These are phyloP conservation scores for Poecilus cupreus DNA, from an alignment of 2,888 invertebrate species.

Conservation along the genomic window DNA sequence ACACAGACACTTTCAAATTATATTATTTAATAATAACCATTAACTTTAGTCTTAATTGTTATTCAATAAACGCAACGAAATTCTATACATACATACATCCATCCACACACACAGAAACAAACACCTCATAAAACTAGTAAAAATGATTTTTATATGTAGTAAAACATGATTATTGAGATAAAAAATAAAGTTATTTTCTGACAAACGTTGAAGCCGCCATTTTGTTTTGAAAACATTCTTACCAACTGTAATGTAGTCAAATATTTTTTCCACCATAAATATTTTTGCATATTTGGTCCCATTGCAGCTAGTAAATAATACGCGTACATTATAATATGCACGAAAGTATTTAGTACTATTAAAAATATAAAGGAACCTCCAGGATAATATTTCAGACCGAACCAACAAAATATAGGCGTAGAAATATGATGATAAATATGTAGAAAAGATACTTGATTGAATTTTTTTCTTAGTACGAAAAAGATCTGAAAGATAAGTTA, in stretches of 20 bases:
- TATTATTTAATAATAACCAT: too few relatives aligned
- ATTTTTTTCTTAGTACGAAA: constrained; percentile 96
- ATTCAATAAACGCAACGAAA: too few relatives aligned
- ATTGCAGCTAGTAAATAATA: constrained; percentile 87
- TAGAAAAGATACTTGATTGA: constrained; percentile 92
- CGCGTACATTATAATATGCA: constrained; percentile 79
- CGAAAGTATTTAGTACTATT: constrained; percentile 94
- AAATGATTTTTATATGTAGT: too few relatives aligned
- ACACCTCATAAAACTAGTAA: too few relatives aligned
- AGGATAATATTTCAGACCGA: constrained; percentile 77
- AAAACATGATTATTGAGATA: too few relatives aligned
- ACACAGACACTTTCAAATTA: too few relatives aligned
- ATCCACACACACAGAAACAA: too few relatives aligned
- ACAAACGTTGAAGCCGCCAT: too few relatives aligned
- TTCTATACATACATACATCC: too few relatives aligned
- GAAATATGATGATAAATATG: constrained; percentile 98
- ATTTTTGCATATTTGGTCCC: constrained; percentile 90
- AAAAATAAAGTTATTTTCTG: too few relatives aligned
- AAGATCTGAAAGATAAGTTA: constrained; percentile 77
- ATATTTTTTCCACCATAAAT: constrained; percentile 97
- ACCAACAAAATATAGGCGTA: constrained; percentile 95
- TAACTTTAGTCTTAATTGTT: too few relatives aligned
- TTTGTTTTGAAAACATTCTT: too few relatives aligned
- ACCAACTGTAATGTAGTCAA: constrained; percentile 94
- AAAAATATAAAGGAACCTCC: constrained; percentile 96